Conservation (phyloP, 2,113 vertebrate genomes). For the Oostethus manadensis region DNA sequence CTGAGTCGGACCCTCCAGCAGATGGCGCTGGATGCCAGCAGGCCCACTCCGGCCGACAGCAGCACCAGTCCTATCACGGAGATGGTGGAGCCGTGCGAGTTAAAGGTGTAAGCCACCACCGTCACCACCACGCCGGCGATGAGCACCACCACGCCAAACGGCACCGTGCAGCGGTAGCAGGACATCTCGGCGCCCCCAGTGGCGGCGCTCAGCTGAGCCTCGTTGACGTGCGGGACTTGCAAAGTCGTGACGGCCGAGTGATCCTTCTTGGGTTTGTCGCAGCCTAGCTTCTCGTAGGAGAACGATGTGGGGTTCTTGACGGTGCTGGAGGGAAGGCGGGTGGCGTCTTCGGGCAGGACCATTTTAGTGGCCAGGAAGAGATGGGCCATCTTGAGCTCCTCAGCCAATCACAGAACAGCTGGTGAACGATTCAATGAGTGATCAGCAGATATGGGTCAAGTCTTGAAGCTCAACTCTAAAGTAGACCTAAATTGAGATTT, state of each 20-base stretch:
- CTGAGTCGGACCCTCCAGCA: constrained; percentile 88
- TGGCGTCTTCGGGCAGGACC: constrained; percentile 80
- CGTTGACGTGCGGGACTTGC: constrained; percentile 80
- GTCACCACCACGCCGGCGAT: constrained; percentile 90
- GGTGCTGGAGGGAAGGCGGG: constrained; percentile 65
- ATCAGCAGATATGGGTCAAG: no score
- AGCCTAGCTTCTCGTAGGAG: constrained; percentile 25
- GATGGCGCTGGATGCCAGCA: constrained; percentile 80
- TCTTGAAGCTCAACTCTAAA: no score
- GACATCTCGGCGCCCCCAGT: constrained; percentile 91
- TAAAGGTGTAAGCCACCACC: constrained; percentile 91
- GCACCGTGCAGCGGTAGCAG: constrained; percentile 91
- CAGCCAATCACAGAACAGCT: constrained; percentile 40
- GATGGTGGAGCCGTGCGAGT: constrained; percentile 95
- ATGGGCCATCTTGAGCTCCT: constrained; percentile 42
- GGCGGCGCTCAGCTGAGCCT: constrained; percentile 87
- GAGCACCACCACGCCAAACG: constrained; percentile 90
- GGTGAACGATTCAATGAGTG: constrained; percentile 4
- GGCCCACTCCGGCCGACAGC: constrained; percentile 80
- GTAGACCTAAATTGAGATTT: no score
- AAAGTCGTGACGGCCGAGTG: constrained; percentile 25
- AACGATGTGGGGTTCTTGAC: constrained; percentile 65
- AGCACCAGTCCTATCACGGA: constrained; percentile 89
- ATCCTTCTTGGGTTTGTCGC: constrained; percentile 58
- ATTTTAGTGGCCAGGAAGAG: constrained; percentile 53